A percentile compares a stretch with the other conserved stretches of the same genome.
These are phyloP conservation scores for Ischnura elegans DNA, from an alignment of 2,888 invertebrate genomes.

Conservation along the genomic window DNA sequence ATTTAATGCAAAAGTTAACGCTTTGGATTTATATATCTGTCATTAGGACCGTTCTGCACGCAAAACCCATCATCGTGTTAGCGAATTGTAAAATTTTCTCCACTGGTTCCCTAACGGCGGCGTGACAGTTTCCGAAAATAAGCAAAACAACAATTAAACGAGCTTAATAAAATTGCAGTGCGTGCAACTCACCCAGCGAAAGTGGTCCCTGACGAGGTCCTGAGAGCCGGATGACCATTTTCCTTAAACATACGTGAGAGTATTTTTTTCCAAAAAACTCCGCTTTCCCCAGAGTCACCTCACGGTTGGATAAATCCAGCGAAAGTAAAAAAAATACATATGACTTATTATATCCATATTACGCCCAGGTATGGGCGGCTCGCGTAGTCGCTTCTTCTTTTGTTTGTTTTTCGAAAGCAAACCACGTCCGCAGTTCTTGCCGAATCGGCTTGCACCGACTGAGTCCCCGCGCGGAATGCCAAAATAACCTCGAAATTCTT, in stretches of 20 bases:
- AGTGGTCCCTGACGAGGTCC: neutral
- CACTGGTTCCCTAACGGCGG: too few relatives aligned
- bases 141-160: too few relatives aligned
- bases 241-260: too few relatives aligned
- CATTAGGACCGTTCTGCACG: too few relatives aligned
- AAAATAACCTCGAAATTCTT: neutral
- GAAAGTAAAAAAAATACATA: neutral
- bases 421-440: neutral
- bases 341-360: neutral
- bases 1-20: too few relatives aligned
- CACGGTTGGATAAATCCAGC: neutral
- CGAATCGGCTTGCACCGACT: neutral
- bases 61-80: too few relatives aligned
- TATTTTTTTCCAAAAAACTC: neutral
- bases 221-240: neutral
- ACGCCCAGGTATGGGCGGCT: neutral
- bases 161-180: too few relatives aligned
- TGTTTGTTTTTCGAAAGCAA: neutral
- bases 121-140: too few relatives aligned
- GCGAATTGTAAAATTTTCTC: too few relatives aligned
- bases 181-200: too few relatives aligned
- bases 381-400: neutral
- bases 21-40: too few relatives aligned
- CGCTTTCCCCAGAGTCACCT: neutral
- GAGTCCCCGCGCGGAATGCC: neutral